These are phyloP conservation scores for Halcyon chelicuti DNA, from an alignment of 2,797 vertebrate species.

Conservation along the genomic window DNA sequence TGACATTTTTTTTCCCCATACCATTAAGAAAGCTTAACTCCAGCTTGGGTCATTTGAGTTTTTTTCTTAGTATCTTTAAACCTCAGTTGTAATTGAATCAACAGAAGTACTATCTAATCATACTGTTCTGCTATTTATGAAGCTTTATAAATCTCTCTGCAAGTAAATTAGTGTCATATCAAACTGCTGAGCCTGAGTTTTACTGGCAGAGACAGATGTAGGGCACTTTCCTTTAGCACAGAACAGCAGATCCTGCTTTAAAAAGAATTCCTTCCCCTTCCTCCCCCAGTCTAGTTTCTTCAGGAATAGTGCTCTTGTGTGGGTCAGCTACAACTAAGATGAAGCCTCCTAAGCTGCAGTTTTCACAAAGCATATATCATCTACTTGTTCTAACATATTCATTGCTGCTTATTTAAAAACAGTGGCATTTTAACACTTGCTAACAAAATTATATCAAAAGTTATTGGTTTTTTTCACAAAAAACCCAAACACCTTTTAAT, in stretches of 20 bases:
- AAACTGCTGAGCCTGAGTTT: slow-evolving; percentile 67
- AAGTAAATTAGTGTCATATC: slow-evolving; percentile 70
- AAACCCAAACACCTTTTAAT: background rate
- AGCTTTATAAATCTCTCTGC: slow-evolving; percentile 65
- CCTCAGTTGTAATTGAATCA: slow-evolving; percentile 58
- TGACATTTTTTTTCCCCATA: background rate
- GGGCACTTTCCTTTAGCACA: background rate
- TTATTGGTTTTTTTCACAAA: too few relatives aligned
- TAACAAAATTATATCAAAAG: background rate
- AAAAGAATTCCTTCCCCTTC: background rate
- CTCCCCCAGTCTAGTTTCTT: background rate
- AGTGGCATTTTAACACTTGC: background rate
- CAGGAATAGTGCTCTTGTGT: background rate
- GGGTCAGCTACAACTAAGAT: background rate
- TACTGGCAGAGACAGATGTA: slow-evolving; percentile 58
- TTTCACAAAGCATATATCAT: background rate
- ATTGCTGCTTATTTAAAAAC: background rate
- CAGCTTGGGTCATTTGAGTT: slow-evolving; percentile 14
- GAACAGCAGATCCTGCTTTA: slow-evolving; percentile 31
- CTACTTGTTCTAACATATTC: background rate
- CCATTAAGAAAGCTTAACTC: slow-evolving; percentile 44
- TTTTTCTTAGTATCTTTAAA: slow-evolving; percentile 52
- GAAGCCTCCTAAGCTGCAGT: background rate
- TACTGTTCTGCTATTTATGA: slow-evolving; percentile 60
- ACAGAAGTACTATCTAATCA: slow-evolving; percentile 64